A percentile compares a stretch with the other conserved stretches of the same genome.
These are phyloP conservation scores for Dermatemys mawii DNA, from an alignment of 2,113 vertebrate genomes.

Conservation along the genomic window DNA sequence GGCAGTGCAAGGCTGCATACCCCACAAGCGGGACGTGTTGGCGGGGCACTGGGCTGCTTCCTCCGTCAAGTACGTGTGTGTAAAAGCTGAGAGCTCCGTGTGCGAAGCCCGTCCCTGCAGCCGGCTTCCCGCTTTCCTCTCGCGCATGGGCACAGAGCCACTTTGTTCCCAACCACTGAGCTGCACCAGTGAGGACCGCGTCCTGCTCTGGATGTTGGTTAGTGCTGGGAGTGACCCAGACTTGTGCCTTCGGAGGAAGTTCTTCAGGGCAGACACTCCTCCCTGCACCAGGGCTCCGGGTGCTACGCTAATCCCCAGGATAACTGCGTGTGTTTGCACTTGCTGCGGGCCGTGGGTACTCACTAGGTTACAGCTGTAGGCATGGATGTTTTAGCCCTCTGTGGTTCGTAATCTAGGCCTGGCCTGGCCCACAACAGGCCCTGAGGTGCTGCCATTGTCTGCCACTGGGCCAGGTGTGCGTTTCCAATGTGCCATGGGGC, in stretches of 20 bases:
- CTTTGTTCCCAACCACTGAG: not conserved
- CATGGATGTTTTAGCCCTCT: not conserved
- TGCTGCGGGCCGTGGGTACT: too few species aligned
- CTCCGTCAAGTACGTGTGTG: not conserved
- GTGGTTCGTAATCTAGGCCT: not conserved
- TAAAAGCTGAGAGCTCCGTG: not conserved
- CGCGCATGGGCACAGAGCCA: not conserved
- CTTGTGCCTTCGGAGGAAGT: not conserved
- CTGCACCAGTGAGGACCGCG: not conserved
- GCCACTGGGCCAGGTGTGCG: not conserved
- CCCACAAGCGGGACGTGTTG: not conserved
- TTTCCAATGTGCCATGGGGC: not conserved
- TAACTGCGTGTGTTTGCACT: not conserved
- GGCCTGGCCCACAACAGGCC: not conserved
- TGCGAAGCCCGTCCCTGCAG: not conserved
- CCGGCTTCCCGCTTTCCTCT: too few species aligned
- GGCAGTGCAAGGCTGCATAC: not conserved
- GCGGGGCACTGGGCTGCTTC: not conserved
- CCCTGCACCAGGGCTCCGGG: not conserved
- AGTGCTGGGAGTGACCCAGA: too few species aligned
- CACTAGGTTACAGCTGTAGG: not conserved
- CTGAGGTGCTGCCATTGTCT: not conserved
- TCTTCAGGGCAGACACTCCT: not conserved
- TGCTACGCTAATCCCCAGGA: not conserved
- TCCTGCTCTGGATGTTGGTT: not conserved